These are phyloP conservation scores for Epirrita christyi DNA, from an alignment of 2,888 invertebrate genomes.

Conservation along the genomic window DNA sequence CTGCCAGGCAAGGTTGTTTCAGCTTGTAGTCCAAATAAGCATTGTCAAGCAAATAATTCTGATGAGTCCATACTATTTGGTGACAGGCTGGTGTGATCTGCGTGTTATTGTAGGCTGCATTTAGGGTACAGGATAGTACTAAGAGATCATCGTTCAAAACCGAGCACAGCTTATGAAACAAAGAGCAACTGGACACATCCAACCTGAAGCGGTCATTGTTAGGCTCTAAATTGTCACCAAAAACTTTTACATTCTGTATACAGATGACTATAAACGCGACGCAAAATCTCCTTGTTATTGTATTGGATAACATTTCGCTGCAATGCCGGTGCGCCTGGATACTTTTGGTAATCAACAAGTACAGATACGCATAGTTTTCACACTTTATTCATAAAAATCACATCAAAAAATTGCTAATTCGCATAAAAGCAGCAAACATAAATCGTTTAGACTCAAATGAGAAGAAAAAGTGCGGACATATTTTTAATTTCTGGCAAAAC, in stretches of 20 bases:
- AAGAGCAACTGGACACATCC: slow-evolving; percentile 66
- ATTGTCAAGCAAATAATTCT: slow-evolving; percentile 66
- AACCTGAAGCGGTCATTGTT: slow-evolving; percentile 59
- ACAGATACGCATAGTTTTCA: slow-evolving; percentile 21
- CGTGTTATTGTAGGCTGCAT: slow-evolving; percentile 71
- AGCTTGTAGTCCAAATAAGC: slow-evolving; percentile 66
- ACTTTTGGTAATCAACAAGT: slow-evolving; percentile 25
- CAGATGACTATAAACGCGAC: slow-evolving; percentile 45
- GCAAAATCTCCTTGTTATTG: slow-evolving; percentile 49
- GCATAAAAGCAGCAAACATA: neutral
- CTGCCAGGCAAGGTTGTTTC: slow-evolving; percentile 66
- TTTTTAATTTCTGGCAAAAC: no score
- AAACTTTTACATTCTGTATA: slow-evolving; percentile 53
- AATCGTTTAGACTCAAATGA: neutral
- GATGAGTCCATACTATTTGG: slow-evolving; percentile 74
- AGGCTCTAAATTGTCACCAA: slow-evolving; percentile 55
- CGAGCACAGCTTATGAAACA: slow-evolving; percentile 73
- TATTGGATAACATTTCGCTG: slow-evolving; percentile 62
- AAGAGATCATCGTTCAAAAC: slow-evolving; percentile 71
- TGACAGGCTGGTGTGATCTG: slow-evolving; percentile 65
- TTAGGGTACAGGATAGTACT: slow-evolving; percentile 68
- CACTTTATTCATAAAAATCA: neutral
- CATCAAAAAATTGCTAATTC: no score
- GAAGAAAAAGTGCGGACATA: slow-evolving; percentile 6
- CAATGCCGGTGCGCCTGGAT: slow-evolving; percentile 43